Conservation (phyloP, 2,888 invertebrate species). For the Coenonympha glycerion region DNA sequence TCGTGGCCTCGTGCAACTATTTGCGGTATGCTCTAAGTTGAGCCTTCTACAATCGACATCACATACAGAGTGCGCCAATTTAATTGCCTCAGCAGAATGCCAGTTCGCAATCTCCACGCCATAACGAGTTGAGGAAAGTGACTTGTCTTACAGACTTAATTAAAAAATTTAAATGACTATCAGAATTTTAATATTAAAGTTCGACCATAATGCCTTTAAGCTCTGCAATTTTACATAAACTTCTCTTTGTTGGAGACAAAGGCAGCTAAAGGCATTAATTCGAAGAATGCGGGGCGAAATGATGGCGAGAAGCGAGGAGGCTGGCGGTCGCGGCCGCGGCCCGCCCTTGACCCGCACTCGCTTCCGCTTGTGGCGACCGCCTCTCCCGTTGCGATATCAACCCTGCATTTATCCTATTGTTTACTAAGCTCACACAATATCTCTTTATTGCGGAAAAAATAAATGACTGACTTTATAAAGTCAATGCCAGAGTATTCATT, state of each 20-base stretch:
- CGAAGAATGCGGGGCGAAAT: conserved; percentile 38
- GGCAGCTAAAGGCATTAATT: conserved; percentile 39
- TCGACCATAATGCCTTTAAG: conserved; percentile 8
- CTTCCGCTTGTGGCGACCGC: conserved; percentile 40
- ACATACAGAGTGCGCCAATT: conserved; percentile 43
- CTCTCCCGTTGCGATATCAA: conserved; percentile 37
- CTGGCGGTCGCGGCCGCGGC: conserved; percentile 39
- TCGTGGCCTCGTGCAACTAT: conserved; percentile 65
- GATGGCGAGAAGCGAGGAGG: conserved; percentile 29
- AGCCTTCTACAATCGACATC: conserved; percentile 38
- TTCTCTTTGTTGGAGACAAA: conserved; percentile 27
- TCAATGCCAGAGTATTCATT: too few species aligned
- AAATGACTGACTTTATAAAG: too few species aligned
- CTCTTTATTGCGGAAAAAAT: conserved; percentile 5
- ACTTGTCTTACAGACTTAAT: not conserved
- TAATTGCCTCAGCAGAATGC: conserved; percentile 58
- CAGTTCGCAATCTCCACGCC: conserved; percentile 51
- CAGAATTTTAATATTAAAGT: not conserved
- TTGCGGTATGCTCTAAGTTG: conserved; percentile 45
- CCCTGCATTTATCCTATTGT: conserved; percentile 33
- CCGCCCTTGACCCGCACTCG: conserved; percentile 55
- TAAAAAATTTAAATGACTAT: not conserved
- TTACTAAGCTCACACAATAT: conserved; percentile 14
- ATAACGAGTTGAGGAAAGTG: not conserved
- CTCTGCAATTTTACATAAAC: conserved; percentile 18